Base-by-base conservation (phyloP, 1,140 invertebrate species). In the Nautilus pompilius region DNA sequence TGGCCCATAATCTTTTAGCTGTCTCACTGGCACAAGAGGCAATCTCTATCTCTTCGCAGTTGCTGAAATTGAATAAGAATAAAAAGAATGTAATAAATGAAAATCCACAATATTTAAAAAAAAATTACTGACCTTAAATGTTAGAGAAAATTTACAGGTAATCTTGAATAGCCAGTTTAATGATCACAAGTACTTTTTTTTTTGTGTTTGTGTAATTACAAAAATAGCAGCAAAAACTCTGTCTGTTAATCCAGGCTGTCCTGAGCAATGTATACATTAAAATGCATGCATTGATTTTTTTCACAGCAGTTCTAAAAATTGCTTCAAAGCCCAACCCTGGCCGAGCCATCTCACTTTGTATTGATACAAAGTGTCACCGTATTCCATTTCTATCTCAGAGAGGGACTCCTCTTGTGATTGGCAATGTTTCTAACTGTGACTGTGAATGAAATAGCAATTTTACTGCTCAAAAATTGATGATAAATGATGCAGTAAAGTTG, bases 1-100 rank as follows among this genome's bases (percentile, higher is more conserved):
- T 83, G 17, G 87, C 78, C 91, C 91, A 93, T 26, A 93, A 77
- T 66, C 87, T 86, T 46, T 81, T 76, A 32, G 88, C 87, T 10
- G 87, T 66, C 70, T 83, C 74, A 5, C 66, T 48, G 71, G 82
- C 74, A 5, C 66, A 41, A 45, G 85, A 77, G 22, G 87, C 83
- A 67, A 90, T 85, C 41, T 82, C 71, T 41, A 87, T 84, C 71
- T 88, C 84, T 49, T 85, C 84, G 72, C 91, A 93, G 79, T 95
- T 87, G 62, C 74, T 76, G 68, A n/a, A 71, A 68, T 33, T 29
- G 32, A 58, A 49, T 30, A 61, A 30, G 26, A 53, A 28, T 29
- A 29, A 5, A 41, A 41, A 41, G 13, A 13, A 15, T 41, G 13
- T 41, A 41, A 41, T 41, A 15, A 15, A 0, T n/a, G n/a, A 15